phyloP scores from a whole-genome alignment of 1,140 invertebrate genomes.

The Caenorhabditis briggsae region DNA sequence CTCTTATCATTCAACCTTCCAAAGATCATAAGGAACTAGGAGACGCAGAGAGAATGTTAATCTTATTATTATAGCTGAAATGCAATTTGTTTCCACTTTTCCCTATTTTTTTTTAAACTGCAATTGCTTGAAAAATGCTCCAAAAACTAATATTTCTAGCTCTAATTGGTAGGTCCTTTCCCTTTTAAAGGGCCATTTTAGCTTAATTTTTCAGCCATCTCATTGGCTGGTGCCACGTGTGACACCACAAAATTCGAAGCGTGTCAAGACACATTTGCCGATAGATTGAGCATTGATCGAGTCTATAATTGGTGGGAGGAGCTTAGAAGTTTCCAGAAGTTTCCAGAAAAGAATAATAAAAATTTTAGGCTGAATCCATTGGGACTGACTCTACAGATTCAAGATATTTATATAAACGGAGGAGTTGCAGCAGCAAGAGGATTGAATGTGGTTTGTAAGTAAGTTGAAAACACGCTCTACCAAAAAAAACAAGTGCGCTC shows the following conservation, averaged over 20 bases:
- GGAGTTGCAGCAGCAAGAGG: conserved; percentile 17
- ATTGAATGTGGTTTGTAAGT: conserved; percentile 58
- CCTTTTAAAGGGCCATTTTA: not conserved
- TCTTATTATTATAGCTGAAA: conserved; percentile 8
- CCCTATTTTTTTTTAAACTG: not conserved
- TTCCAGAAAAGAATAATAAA: not conserved
- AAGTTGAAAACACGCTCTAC: not conserved
- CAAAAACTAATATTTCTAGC: not conserved
- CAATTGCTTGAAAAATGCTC: not conserved
- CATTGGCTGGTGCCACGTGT: conserved; percentile 28
- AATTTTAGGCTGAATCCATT: conserved; percentile 59
- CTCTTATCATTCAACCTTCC: not conserved
- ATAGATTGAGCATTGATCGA: conserved; percentile 44
- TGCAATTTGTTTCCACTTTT: not conserved
- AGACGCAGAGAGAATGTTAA: conserved; percentile 4
- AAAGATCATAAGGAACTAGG: not conserved
- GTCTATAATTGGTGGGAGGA: conserved; percentile 4
- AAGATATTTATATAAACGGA: conserved; percentile 64
- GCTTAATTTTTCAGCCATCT: not conserved
- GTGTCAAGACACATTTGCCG: conserved; percentile 46
- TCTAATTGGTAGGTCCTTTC: not conserved
- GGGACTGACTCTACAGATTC: conserved; percentile 58
- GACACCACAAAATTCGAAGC: conserved; percentile 40
- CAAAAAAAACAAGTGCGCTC: not conserved
- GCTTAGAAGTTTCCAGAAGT: not conserved